These are phyloP conservation scores for Tupaia tana DNA, from an alignment of 2,113 vertebrate genomes.

Conservation along the genomic window DNA sequence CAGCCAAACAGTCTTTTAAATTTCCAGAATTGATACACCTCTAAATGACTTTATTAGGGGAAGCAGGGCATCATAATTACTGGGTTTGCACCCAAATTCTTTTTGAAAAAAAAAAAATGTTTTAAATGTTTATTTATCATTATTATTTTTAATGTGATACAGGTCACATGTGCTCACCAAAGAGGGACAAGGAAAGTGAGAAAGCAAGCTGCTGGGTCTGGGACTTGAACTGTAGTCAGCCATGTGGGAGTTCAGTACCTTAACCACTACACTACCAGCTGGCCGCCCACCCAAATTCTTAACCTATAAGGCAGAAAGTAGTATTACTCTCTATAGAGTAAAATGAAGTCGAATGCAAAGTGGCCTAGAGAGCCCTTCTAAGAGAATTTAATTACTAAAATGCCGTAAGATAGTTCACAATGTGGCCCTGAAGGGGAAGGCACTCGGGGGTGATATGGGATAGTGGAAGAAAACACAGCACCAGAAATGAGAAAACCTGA, in stretches of 20 bases:
- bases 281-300: neutral
- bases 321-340: neutral
- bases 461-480: neutral
- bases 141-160: too few species aligned
- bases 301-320: constrained; percentile 29
- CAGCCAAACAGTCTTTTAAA: neutral
- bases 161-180: too few species aligned
- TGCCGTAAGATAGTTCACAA: neutral
- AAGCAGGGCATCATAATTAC: neutral
- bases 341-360: neutral
- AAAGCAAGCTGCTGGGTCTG: too few species aligned
- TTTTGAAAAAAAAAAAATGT: too few species aligned
- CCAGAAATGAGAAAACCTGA: neutral
- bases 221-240: too few species aligned
- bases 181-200: too few species aligned
- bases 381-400: neutral
- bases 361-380: neutral
- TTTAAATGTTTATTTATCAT: too few species aligned
- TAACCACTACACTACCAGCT: too few species aligned
- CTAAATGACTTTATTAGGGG: neutral
- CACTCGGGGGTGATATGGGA: too few species aligned
- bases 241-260: too few species aligned
- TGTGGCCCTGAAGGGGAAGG: neutral
- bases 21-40: neutral
- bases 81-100: neutral